Evolutionary conservation across 2,888 invertebrate genomes (phyloP).

Genomic region (Nomada hirtipes): DNA sequence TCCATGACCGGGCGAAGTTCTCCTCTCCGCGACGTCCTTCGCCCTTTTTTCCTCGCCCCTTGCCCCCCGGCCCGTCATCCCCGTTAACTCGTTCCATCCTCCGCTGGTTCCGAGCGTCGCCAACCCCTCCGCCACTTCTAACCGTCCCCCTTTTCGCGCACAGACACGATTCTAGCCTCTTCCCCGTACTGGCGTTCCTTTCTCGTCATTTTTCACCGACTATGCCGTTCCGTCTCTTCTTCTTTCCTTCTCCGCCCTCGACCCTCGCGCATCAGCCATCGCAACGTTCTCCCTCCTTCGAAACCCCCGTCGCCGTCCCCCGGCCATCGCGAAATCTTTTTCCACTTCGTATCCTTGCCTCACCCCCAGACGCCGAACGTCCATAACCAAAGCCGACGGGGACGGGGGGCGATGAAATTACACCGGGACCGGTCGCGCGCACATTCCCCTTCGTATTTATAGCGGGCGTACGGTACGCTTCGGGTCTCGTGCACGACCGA

Average conservation of each 20-base stretch:
- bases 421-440: slow-evolving; percentile 54
- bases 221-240: slow-evolving; percentile 18
- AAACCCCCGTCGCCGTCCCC: background rate
- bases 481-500: slow-evolving; percentile 43
- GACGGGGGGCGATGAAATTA: slow-evolving; percentile 61
- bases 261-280: background rate
- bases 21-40: slow-evolving; percentile 55
- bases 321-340: slow-evolving; percentile 43
- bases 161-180: slow-evolving; percentile 44
- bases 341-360: slow-evolving; percentile 58
- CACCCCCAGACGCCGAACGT: slow-evolving; percentile 69
- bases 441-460: slow-evolving; percentile 51
- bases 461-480: slow-evolving; percentile 27
- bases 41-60: slow-evolving; percentile 44
- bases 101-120: slow-evolving; percentile 41
- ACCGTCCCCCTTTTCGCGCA: slow-evolving; percentile 37
- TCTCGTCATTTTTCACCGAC: slow-evolving; percentile 9
- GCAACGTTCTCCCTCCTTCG: too few species aligned
- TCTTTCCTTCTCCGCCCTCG: background rate
- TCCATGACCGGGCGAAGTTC: slow-evolving; percentile 47
- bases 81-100: slow-evolving; percentile 52
- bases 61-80: slow-evolving; percentile 20
- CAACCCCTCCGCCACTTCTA: slow-evolving; percentile 40
- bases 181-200: background rate
- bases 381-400: slow-evolving; percentile 46